Percentiles rank a stretch among this genome's conserved stretches.
Evolutionary conservation across 2,888 invertebrate species (phyloP).

Genomic region (Mylabris sibirica): DNA sequence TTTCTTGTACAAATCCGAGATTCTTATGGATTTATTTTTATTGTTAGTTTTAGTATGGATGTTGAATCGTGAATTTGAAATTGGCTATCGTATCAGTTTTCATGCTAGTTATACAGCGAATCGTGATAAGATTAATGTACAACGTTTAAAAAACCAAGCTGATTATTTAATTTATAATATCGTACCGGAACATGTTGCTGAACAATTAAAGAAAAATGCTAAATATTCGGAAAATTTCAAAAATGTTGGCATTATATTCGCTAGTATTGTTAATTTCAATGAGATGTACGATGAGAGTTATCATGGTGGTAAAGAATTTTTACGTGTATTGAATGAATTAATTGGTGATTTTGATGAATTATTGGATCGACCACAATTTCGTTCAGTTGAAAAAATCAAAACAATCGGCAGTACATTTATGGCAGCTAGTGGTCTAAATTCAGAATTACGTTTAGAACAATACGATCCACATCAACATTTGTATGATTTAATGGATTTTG

Average conservation of each 20-base stretch:
- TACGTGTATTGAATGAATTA: constrained; percentile 93
- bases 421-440: constrained; percentile 96
- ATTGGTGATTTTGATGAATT: constrained; percentile 97
- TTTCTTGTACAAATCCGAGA: constrained; percentile 68
- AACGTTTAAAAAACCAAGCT: constrained; percentile 93
- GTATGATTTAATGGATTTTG: constrained; percentile 91
- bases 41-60: constrained; percentile 91
- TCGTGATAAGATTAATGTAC: constrained; percentile 86
- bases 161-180: constrained; percentile 97
- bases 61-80: constrained; percentile 94
- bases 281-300: constrained; percentile 98
- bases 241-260: constrained; percentile 93
- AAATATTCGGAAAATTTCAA: constrained; percentile 95
- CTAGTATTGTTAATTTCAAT: constrained; percentile 95
- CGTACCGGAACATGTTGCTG: constrained; percentile 94
- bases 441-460: constrained; percentile 74
- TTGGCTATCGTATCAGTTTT: constrained; percentile 90
- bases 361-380: constrained; percentile 80
- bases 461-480: constrained; percentile 78
- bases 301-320: constrained; percentile 91
- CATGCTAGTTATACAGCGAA: constrained; percentile 92
- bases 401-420: constrained; percentile 97
- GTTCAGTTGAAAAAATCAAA: constrained; percentile 95
- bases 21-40: constrained; percentile 82
- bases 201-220: constrained; percentile 89